Percentiles rank a stretch among this genome's conserved stretches.
phyloP scores from a whole-genome alignment of 2,888 invertebrate species.

The Tenthredo mesomela region DNA sequence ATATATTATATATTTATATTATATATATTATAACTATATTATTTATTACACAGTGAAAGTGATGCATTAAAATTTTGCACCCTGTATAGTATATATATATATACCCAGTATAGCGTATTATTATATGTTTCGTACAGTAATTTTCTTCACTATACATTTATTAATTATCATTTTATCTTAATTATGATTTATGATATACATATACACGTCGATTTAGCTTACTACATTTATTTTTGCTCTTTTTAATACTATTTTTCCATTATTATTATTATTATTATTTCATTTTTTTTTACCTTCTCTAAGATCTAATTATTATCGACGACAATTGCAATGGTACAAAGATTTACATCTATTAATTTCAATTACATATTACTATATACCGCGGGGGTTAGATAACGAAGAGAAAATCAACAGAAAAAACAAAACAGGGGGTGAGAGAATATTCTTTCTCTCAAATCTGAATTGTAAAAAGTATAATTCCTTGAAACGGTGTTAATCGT shows the following conservation, averaged over 20 bases:
- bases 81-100: conserved; percentile 55
- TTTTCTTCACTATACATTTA: not conserved
- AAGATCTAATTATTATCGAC: not conserved
- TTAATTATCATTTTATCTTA: not conserved
- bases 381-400: not conserved
- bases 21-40: conserved; percentile 50
- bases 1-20: not conserved
- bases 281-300: not conserved
- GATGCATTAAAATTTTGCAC: conserved; percentile 65
- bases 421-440: too few relatives aligned
- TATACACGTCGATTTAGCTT: not conserved
- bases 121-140: too few relatives aligned
- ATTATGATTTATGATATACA: not conserved
- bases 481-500: too few relatives aligned
- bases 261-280: too few relatives aligned
- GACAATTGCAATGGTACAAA: not conserved
- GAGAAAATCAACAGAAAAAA: not conserved
- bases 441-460: too few relatives aligned
- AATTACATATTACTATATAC: not conserved
- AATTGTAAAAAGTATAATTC: too few relatives aligned
- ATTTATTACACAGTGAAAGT: conserved; percentile 64
- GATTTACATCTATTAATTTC: not conserved
- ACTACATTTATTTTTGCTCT: not conserved
- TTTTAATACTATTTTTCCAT: not conserved
- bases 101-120: too few relatives aligned